phyloP scores from a whole-genome alignment of 1,140 invertebrate genomes.

The Achroia grisella region DNA sequence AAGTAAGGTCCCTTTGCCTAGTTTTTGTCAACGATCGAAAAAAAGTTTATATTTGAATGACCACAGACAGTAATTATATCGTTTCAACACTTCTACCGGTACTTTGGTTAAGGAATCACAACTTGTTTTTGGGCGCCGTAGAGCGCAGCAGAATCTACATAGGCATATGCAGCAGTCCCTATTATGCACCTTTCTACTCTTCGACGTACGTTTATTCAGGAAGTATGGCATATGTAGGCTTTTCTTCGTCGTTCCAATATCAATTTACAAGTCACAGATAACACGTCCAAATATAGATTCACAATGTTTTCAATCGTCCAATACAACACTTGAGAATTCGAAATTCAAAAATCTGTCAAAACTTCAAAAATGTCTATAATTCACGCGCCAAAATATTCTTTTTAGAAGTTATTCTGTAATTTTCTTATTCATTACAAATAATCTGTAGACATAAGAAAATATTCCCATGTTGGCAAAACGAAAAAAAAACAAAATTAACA shows the following conservation, averaged over 20 bases:
- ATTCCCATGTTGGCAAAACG: slow-evolving; percentile 45
- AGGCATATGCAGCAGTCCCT: slow-evolving; percentile 38
- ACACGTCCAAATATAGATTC: neutral
- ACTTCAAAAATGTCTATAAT: slow-evolving; percentile 2
- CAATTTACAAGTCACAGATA: neutral
- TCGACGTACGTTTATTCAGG: slow-evolving; percentile 29
- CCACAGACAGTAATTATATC: slow-evolving; percentile 62
- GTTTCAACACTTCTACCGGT: slow-evolving; percentile 46
- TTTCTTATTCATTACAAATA: slow-evolving; percentile 49
- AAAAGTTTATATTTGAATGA: slow-evolving; percentile 55
- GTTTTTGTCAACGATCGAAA: slow-evolving; percentile 20
- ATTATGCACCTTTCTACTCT: slow-evolving; percentile 51
- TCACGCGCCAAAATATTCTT: slow-evolving; percentile 14
- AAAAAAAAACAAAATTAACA: slow-evolving; percentile 10
- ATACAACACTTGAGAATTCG: neutral
- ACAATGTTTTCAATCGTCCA: neutral
- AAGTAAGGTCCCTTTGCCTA: slow-evolving; percentile 4
- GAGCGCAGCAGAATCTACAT: slow-evolving; percentile 46
- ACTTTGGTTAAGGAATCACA: slow-evolving; percentile 53
- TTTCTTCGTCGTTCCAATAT: slow-evolving; percentile 22
- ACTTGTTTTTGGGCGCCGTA: slow-evolving; percentile 39
- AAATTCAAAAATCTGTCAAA: neutral
- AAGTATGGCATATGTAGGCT: slow-evolving; percentile 65
- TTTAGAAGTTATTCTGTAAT: neutral
- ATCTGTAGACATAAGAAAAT: slow-evolving; percentile 56